phyloP scores from a whole-genome alignment of 2,888 invertebrate genomes.

The Leptinotarsa juncta region DNA sequence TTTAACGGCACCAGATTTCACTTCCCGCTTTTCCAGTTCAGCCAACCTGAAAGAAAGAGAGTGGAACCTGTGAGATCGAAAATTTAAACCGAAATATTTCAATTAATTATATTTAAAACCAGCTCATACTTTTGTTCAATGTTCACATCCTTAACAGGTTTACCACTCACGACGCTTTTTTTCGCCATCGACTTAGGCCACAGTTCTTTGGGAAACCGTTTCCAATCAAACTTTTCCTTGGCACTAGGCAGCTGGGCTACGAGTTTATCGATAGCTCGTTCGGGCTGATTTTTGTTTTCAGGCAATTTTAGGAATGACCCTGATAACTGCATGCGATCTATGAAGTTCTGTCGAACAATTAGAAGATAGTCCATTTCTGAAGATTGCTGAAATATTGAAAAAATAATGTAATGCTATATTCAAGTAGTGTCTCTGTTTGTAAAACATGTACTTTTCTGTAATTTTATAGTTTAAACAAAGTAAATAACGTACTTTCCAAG shows the following conservation, averaged over 20 bases:
- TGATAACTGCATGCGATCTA: conserved; percentile 78
- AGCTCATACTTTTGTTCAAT: conserved; percentile 46
- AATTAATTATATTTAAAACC: too few species aligned
- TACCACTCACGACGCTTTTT: conserved; percentile 54
- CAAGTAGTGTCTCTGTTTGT: neutral
- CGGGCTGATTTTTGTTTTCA: conserved; percentile 67
- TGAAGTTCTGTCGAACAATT: conserved; percentile 78
- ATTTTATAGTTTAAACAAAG: too few species aligned
- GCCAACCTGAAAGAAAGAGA: conserved; percentile 52
- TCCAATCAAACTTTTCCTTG: conserved; percentile 70
- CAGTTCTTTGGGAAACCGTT: conserved; percentile 74
- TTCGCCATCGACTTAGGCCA: conserved; percentile 67
- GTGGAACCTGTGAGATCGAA: neutral
- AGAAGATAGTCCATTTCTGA: conserved; percentile 76
- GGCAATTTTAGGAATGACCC: conserved; percentile 71
- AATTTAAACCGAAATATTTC: too few species aligned
- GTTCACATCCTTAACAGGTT: conserved; percentile 46
- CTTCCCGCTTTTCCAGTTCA: conserved; percentile 75
- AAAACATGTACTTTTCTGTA: too few species aligned
- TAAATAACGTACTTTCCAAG: too few species aligned
- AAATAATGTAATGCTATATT: neutral
- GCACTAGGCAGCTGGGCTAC: conserved; percentile 66
- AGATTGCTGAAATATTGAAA: conserved; percentile 54
- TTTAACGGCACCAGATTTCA: conserved; percentile 64
- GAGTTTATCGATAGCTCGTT: conserved; percentile 72